These are phyloP conservation scores for Cheumatopsyche charites DNA, from an alignment of 1,140 invertebrate species.

Conservation along the genomic window DNA sequence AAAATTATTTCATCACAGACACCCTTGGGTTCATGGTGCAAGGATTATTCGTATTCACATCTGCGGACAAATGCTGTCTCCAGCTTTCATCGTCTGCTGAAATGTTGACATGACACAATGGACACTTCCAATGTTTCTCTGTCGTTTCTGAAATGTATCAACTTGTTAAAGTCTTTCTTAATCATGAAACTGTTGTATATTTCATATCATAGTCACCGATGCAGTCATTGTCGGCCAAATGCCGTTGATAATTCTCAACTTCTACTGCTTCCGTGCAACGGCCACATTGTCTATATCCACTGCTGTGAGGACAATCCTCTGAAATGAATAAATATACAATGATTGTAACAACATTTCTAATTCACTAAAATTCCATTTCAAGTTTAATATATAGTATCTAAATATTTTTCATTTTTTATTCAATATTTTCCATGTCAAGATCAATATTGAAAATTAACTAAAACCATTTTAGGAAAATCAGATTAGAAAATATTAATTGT, in stretches of 20 bases:
- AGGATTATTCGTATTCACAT: background rate
- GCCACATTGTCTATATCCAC: constrained; percentile 52
- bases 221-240: constrained; percentile 50
- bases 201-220: too few species aligned
- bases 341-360: background rate
- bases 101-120: constrained; percentile 75
- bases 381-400: too few species aligned
- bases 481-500: too few species aligned
- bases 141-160: constrained; percentile 38
- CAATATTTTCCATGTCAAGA: too few species aligned
- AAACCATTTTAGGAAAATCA: too few species aligned
- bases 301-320: constrained; percentile 54
- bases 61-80: constrained; percentile 39
- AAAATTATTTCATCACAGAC: constrained; percentile 17
- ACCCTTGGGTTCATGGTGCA: constrained; percentile 39
- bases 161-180: too few species aligned
- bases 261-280: constrained; percentile 54
- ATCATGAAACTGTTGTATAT: too few species aligned
- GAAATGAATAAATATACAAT: too few species aligned
- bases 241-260: constrained; percentile 51
- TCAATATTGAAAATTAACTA: too few species aligned
- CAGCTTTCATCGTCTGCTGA: constrained; percentile 41
- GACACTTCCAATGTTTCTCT: constrained; percentile 61
- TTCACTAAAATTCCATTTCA: too few species aligned
- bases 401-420: too few species aligned